Evolutionary conservation across 2,113 vertebrate genomes (phyloP).

Genomic region (Xiphophorus couchianus): DNA sequence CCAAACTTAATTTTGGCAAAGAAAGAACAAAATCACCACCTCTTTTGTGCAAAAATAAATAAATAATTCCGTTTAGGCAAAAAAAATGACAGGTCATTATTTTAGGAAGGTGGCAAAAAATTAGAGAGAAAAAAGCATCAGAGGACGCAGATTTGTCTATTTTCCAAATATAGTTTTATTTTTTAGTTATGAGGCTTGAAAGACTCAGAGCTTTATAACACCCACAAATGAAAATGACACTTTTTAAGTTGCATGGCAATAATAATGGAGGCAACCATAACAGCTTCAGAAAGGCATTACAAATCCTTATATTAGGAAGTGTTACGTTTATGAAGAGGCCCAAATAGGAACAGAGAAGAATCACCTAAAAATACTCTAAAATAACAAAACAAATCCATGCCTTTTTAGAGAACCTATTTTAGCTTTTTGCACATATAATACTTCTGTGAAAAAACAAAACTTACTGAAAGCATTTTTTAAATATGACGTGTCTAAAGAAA

Average conservation of each 20-base stretch:
- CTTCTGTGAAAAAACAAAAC: neutral
- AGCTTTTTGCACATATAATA: neutral
- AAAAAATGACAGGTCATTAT: too few species aligned
- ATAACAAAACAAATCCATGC: neutral
- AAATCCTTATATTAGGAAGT: neutral
- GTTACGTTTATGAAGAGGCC: neutral
- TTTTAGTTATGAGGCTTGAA: neutral
- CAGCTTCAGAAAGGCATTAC: constrained; percentile 11
- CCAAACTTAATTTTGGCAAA: too few species aligned
- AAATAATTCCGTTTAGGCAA: too few species aligned
- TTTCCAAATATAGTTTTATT: neutral
- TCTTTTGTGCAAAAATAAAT: too few species aligned
- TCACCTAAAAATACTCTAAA: neutral
- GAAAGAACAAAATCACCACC: too few species aligned
- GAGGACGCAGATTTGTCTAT: neutral
- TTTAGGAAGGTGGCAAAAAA: too few species aligned
- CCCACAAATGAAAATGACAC: constrained; percentile 33
- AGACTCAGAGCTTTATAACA: neutral
- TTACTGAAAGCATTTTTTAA: too few species aligned
- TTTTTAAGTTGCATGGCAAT: constrained; percentile 9
- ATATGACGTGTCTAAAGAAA: too few species aligned
- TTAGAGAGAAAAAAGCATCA: neutral
- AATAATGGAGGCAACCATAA: constrained; percentile 11
- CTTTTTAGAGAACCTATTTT: neutral
- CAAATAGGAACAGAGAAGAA: neutral